Base-by-base conservation (phyloP, 1,140 invertebrate genomes). In the Leucophenga varia region DNA sequence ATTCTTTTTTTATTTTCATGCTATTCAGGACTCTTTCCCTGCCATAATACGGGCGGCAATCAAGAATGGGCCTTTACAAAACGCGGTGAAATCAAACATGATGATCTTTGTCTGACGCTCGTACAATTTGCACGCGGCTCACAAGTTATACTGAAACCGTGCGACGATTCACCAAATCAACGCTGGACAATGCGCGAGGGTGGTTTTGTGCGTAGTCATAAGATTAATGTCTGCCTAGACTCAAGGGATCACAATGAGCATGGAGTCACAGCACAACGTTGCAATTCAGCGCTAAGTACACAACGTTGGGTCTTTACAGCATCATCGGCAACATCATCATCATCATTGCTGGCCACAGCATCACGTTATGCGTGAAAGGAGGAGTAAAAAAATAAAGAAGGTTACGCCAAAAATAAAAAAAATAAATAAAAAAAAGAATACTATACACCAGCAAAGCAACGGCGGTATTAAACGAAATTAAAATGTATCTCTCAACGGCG, bases 1-100 rank as follows among this genome's bases (percentile, higher is more conserved):
- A 16, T 49, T 19, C 14, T 49, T 37, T n/a, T 37, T 13, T 17
- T 17, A n/a, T n/a, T 20, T 30, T 50, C 43, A 18, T 21, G 37
- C 16, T 19, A 72, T 74, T 19, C 60, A 82, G 81, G 82, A 14
- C 80, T 98, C 56, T 98, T 94, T 77, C 86, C 88, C 10, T 98
- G 95, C 76, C 95, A 98, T 78, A 87, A 92, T 56, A 88, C 90
- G 9, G 95, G 95, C 45, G 95, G 95, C 37, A 98, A 98, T 79
- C 95, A 98, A 83, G 92, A 95, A 73, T 97, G 93, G 92, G 81
- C 84, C 0, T 79, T 90, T 35, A 92, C 87, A 7, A 88, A 89
- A 52, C 82, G 87, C 50, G 88, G 89, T 3, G 77, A 90, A 16
- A 85, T 94, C 54, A 89, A 89, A 44, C 91, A 94, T 71, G 87